Evolutionary conservation across 2,888 invertebrate genomes (phyloP), one percentile per base, ranked within the genome.

Genomic region (Apoda limacodes): DNA sequence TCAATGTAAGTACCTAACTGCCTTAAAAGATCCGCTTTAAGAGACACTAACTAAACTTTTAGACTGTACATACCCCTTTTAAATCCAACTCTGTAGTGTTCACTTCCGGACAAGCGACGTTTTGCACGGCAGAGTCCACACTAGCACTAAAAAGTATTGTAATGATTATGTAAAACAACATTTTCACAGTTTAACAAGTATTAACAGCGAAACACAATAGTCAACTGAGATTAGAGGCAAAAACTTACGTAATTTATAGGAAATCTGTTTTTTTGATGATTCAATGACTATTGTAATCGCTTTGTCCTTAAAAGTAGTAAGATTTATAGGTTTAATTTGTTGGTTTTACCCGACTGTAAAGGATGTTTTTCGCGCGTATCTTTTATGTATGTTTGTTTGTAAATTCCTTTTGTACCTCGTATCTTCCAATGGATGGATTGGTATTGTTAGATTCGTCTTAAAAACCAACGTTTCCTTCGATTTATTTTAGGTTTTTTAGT

Each of bases 1-100:
- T n/a, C n/a, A n/a, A n/a, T n/a, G n/a, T n/a, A n/a, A n/a, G n/a
- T n/a, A n/a, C n/a, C n/a, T n/a, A n/a, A n/a, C n/a, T n/a, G n/a
- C n/a, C n/a, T n/a, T n/a, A n/a, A n/a, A n/a, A n/a, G n/a, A n/a
- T n/a, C n/a, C n/a, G n/a, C n/a, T n/a, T n/a, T n/a, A n/a, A n/a
- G n/a, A n/a, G n/a, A n/a, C n/a, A n/a, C n/a, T n/a, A n/a, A n/a
- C n/a, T n/a, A n/a, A n/a, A n/a, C n/a, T n/a, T n/a, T n/a, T n/a
- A n/a, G n/a, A n/a, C n/a, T n/a, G n/a, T n/a, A 56, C 71, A 65
- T 41, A 78, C 78, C 42, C 66, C 72, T 43, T 74, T 76, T 57
- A 74, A 67, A 52, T 78, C 72, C 40, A 78, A 41, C 37, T 75
- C 68, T 26, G 60, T 56, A 0, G 76, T 59, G 1, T 45, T 56